Conservation (phyloP, 2,888 invertebrate species). For the Orchesella flavescens region DNA sequence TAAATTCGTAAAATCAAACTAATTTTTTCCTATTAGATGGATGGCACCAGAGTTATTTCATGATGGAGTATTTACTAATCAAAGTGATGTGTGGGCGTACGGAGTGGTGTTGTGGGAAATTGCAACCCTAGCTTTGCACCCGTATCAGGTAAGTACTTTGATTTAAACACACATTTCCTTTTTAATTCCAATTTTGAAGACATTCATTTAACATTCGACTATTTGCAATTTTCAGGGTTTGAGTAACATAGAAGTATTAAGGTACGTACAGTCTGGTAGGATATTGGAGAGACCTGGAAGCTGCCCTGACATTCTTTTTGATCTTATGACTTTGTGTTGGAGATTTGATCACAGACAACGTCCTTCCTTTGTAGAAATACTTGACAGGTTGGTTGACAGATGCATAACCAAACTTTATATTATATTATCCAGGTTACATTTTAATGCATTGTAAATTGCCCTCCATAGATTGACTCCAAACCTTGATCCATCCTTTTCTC, state of each 20-base stretch:
- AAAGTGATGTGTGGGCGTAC: constrained; percentile 93
- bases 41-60: constrained; percentile 97
- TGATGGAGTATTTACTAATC: constrained; percentile 93
- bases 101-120: constrained; percentile 94
- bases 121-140: constrained; percentile 97
- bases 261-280: constrained; percentile 86
- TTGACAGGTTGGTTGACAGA: constrained; percentile 75
- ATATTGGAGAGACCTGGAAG: constrained; percentile 96
- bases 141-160: constrained; percentile 84
- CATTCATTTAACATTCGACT: constrained; percentile 1
- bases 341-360: constrained; percentile 84
- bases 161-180: constrained; percentile 3
- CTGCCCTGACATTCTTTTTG: constrained; percentile 93
- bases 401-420: not conserved
- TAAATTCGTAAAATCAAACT: no score
- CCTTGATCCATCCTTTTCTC: constrained; percentile 79
- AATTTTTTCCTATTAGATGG: constrained; percentile 79
- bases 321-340: constrained; percentile 95
- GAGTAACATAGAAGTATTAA: constrained; percentile 79
- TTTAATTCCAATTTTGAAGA: not conserved
- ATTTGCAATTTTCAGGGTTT: constrained; percentile 79
- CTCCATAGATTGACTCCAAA: constrained; percentile 79
- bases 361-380: constrained; percentile 89
- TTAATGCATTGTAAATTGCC: not conserved
- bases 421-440: not conserved